Conservation (phyloP, 2,888 invertebrate genomes). For the Andrena bicolor region DNA sequence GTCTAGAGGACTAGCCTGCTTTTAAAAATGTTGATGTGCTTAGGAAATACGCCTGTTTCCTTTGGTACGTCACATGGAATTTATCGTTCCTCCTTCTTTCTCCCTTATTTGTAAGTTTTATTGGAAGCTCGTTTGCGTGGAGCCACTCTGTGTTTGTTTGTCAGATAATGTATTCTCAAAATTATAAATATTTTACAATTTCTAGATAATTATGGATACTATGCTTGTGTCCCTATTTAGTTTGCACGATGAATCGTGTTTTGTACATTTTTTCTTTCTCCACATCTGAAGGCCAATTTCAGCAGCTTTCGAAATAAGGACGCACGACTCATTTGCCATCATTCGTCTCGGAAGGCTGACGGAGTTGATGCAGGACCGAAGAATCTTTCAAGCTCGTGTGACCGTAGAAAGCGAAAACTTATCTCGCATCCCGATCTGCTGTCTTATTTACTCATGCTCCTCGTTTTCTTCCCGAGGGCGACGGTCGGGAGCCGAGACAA, state of each 20-base stretch:
- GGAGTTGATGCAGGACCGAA: not conserved
- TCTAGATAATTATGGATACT: no score
- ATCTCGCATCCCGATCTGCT: constrained; percentile 65
- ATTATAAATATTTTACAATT: no score
- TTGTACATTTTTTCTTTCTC: not conserved
- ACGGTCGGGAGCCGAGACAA: constrained; percentile 60
- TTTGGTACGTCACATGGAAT: not conserved
- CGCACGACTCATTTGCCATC: not conserved
- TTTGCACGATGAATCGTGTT: no score
- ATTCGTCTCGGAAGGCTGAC: not conserved
- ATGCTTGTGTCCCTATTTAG: no score
- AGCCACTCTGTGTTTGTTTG: no score
- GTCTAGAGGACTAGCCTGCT: not conserved
- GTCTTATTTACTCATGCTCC: constrained; percentile 73
- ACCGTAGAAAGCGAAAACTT: constrained; percentile 45
- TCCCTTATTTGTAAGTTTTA: no score
- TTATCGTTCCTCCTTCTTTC: not conserved
- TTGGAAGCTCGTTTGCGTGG: no score
- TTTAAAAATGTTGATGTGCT: constrained; percentile 1
- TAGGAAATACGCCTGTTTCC: not conserved
- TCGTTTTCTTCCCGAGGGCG: constrained; percentile 38
- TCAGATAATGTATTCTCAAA: no score
- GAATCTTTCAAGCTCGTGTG: constrained; percentile 32
- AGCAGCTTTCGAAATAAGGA: not conserved
- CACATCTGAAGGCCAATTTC: not conserved